Base-by-base conservation (phyloP, 1,140 invertebrate genomes). In the Conus ventricosus region DNA sequence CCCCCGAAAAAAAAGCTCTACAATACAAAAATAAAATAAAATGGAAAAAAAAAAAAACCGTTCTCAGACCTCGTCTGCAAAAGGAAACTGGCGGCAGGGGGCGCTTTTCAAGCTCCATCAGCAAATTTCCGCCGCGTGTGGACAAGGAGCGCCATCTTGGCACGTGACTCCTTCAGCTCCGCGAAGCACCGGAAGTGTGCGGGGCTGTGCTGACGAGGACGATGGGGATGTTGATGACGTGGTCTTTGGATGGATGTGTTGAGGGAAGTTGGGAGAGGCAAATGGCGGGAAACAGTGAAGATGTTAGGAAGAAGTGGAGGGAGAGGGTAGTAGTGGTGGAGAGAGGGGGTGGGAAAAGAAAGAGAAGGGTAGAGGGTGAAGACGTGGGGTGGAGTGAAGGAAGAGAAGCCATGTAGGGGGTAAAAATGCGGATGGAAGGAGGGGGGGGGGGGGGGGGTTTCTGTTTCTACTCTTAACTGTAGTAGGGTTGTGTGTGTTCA, bases 41-140 rank as follows among this genome's bases (percentile, higher is more conserved):
- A 20, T 39, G 39, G 4, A 63, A 4, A 63, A 63, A 20, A 63
- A 63, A 63, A 63, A 63, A 63, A 20, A 71, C 13, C 5, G 15
- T 81, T 81, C 51, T 17, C 80, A 23, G 5, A 54, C 80, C 80
- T 81, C 10, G 80, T 51, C 51, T 15, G 51, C 10, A 81, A 78
- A 81, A 54, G 80, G 76, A 78, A 81, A 23, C 13, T 51, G 80
- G 80, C 39, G 51, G 51, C 51, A 54, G 51, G 80, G 51, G 80
- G 6, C 39, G 10, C 80, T 81, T 81, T 81, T 81, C 80, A 81
- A 23, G 80, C 80, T 81, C 80, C 80, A 81, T 81, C 80, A 81
- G 80, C 80, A 81, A 81, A 81, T 81, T 81, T 81, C 80, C 80
- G 80, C 13, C 80, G 55, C 80, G 80, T 81, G 80, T 25, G 17